phyloP scores from a whole-genome alignment of 2,888 invertebrate genomes.

The Dicycla oo region DNA sequence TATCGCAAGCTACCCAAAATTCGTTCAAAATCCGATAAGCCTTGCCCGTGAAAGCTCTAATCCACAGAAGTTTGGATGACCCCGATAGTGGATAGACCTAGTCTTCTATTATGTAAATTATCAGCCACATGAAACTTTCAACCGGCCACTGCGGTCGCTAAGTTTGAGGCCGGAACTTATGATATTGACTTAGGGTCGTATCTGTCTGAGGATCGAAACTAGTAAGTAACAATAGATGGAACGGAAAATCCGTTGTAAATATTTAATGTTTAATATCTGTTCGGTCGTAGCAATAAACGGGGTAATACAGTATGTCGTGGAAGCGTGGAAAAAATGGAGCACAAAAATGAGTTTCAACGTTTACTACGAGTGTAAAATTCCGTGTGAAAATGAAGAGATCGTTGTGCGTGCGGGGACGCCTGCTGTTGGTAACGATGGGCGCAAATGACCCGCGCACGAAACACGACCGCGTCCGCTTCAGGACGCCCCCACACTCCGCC shows the following conservation, averaged over 20 bases:
- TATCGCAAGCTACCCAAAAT: constrained; percentile 88
- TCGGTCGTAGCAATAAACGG: constrained; percentile 45
- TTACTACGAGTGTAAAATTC: constrained; percentile 74
- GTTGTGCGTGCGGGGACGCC: constrained; percentile 78
- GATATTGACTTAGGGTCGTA: constrained; percentile 84
- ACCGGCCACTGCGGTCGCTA: constrained; percentile 84
- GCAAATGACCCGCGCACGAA: constrained; percentile 81
- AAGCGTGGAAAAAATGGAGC: constrained; percentile 58
- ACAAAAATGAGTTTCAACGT: constrained; percentile 67
- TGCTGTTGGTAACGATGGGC: constrained; percentile 81
- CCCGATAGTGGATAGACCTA: constrained; percentile 88
- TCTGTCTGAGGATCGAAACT: constrained; percentile 79
- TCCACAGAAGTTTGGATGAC: constrained; percentile 89
- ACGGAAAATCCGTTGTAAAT: constrained; percentile 70
- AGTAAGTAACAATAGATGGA: constrained; percentile 71
- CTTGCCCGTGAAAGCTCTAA: constrained; percentile 87
- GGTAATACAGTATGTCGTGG: constrained; percentile 44
- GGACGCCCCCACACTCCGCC: constrained; percentile 53
- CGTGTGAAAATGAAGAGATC: constrained; percentile 81
- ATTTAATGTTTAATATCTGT: constrained; percentile 65
- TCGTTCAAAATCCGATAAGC: constrained; percentile 89
- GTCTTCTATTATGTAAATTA: constrained; percentile 90
- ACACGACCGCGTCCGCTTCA: constrained; percentile 74
- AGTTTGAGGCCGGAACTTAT: constrained; percentile 86
- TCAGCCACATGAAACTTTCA: constrained; percentile 87